A percentile compares a stretch with the other conserved stretches of the same genome.
These are phyloP conservation scores for Brienomyrus longianalis DNA, from an alignment of 2,113 vertebrate species.

Conservation along the genomic window DNA sequence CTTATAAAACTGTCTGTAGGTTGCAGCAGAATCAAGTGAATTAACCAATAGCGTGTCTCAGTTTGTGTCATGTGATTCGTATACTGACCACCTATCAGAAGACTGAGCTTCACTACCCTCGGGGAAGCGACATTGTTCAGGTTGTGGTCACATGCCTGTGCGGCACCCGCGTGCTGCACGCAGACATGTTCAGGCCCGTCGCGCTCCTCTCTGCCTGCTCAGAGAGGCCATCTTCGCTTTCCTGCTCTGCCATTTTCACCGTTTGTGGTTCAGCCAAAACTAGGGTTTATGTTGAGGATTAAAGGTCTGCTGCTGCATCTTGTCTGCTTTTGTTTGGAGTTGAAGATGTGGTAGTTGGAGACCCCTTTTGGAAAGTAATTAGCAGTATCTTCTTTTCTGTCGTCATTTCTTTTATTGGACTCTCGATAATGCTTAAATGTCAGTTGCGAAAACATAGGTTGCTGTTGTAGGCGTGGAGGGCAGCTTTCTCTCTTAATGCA, in stretches of 20 bases:
- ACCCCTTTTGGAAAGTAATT: neutral
- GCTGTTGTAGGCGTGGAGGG: neutral
- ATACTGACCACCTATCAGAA: neutral
- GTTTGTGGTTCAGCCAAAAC: neutral
- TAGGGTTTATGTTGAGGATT: neutral
- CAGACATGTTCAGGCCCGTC: neutral
- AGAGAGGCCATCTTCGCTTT: neutral
- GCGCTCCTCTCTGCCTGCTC: neutral
- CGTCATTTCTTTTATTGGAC: neutral
- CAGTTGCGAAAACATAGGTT: neutral
- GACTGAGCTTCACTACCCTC: neutral
- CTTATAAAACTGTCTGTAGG: neutral
- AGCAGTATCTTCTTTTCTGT: neutral
- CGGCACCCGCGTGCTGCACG: neutral
- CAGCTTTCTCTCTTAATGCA: neutral
- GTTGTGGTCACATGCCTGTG: neutral
- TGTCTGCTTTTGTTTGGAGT: neutral
- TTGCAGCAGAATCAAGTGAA: neutral
- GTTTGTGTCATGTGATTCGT: neutral
- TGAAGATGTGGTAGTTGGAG: neutral
- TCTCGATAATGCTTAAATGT: neutral
- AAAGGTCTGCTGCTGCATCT: neutral
- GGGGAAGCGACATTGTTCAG: neutral
- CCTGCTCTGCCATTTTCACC: neutral
- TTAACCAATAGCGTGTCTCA: neutral